Base-by-base conservation (phyloP, 2,888 invertebrate species). In the Drosophila birchii region DNA sequence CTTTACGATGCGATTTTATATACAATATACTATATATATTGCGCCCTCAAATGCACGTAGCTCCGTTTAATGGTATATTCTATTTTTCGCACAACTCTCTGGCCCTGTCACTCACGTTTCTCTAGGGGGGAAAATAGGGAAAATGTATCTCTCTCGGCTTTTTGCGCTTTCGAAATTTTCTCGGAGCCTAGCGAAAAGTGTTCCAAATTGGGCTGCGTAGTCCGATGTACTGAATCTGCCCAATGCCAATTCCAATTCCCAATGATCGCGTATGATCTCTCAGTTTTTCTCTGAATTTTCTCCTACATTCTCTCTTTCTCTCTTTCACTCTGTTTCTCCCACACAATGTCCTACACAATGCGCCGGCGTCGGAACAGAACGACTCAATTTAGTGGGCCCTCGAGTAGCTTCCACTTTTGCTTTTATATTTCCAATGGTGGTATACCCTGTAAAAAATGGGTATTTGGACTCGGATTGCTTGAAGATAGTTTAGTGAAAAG, bases 381-480 rank as follows among this genome's bases (percentile, higher is more conserved):
- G 81, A 83, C 78, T 86, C 84, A 86, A 84, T 84, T 86, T 84
- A 84, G 84, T 77, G 57, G 84, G 74, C 84, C 75, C 79, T 77
- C 82, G 64, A 61, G 64, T 78, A 67, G 55, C 63, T 72, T 68
- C 58, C 58, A 68, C 56, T 79, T 75, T 71, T 75, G 63, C 81
- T 70, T 76, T 81, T 79, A 74, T 55, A 73, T 70, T 84, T 74
- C 64, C 67, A 76, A 81, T 75, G 78, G 45, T 34, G 44, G 38
- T 57, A 49, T 71, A 71, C 71, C 71, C 71, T 47, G 20, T 14
- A 29, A 0, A 11, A 16, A 18, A 1, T 2, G 47, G n/a, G 36
- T 16, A 36, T 60, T 23, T 12, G 14, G 60, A 12, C 12, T 34
- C 12, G 34, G 34, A 5, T 34, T 11, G 29, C 29, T 29, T 5